phyloP scores from a whole-genome alignment of 2,888 invertebrate genomes.

The Scaptomyza polygonia region DNA sequence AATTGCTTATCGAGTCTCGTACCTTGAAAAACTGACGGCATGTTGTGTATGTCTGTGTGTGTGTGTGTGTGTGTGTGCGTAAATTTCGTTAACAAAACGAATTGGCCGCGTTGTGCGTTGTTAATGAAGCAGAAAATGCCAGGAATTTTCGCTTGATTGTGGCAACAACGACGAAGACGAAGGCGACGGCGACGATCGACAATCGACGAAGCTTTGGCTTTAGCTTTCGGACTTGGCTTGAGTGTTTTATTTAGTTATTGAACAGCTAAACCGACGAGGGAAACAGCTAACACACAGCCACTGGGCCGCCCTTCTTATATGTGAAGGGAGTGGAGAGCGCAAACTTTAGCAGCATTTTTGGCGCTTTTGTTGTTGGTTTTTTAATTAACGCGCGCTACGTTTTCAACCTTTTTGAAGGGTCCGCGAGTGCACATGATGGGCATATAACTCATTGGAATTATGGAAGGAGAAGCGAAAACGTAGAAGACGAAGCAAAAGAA shows the following conservation, averaged over 20 bases:
- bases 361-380: conserved; percentile 68
- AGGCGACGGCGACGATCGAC: no score
- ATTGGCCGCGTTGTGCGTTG: conserved; percentile 73
- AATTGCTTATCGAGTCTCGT: conserved; percentile 54
- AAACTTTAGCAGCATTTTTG: conserved; percentile 75
- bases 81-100: conserved; percentile 69
- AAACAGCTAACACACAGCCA: conserved; percentile 21
- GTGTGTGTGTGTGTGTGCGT: conserved; percentile 19
- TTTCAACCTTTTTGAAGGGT: conserved; percentile 67
- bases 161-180: conserved; percentile 27
- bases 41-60: conserved; percentile 1
- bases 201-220: conserved; percentile 18
- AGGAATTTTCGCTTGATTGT: conserved; percentile 77
- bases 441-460: conserved; percentile 76
- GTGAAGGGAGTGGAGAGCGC: conserved; percentile 12
- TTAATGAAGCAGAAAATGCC: conserved; percentile 78
- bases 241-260: conserved; percentile 79
- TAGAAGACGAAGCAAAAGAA: no score
- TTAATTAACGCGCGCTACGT: conserved; percentile 78
- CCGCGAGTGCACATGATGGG: conserved; percentile 66
- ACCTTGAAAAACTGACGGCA: conserved; percentile 19
- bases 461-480: conserved; percentile 50
- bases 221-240: conserved; percentile 18
- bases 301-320: conserved; percentile 50
- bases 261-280: conserved; percentile 55